Evolutionary conservation across 2,888 invertebrate species (phyloP), one percentile per base, ranked within the genome.

Genomic region (Adela reaumurella): DNA sequence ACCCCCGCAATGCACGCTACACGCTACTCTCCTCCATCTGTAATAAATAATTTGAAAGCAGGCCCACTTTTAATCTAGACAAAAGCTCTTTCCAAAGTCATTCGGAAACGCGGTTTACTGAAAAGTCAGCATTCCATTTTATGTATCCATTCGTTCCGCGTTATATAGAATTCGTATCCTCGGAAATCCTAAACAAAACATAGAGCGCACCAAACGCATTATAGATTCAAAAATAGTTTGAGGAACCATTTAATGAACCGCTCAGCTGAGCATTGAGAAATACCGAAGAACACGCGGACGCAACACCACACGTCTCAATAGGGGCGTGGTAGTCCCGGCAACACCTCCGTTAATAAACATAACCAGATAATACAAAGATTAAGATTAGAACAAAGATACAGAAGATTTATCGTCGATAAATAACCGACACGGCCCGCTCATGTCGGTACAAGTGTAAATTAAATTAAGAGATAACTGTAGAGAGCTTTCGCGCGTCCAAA

Each of bases 401-500:
- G 53, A 54, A 59, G 62, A 65, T 62, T 66, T 65, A 69, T 64
- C 59, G 62, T 53, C 63, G 59, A 70, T 71, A 70, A 68, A 70
- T 70, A 62, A 66, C 62, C 59, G 58, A 62, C 57, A 55, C 52
- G 55, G 19, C 17, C 24, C 29, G 49, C 49, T 45, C 51, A 45
- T 47, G 46, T 49, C 51, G 51, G 60, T 62, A 67, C 61, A 60
- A 61, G 63, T 70, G 68, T 70, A 71, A 70, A 72, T 71, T 71
- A 66, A 73, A 73, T 73, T 71, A 70, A 67, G 67, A 70, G 71
- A 74, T 73, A 73, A 69, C 63, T 62, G 58, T 55, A 59, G 43
- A 62, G 62, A 62, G 61, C 61, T 62, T 66, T 67, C 55, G 63
- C 63, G 56, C 35, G 35, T 35, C 57, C 58, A 58, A 61, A 60